A percentile compares a stretch with the other conserved stretches of the same genome.
These are phyloP conservation scores for Pachypeltis micranthus DNA, from an alignment of 1,140 invertebrate species.

Conservation along the genomic window DNA sequence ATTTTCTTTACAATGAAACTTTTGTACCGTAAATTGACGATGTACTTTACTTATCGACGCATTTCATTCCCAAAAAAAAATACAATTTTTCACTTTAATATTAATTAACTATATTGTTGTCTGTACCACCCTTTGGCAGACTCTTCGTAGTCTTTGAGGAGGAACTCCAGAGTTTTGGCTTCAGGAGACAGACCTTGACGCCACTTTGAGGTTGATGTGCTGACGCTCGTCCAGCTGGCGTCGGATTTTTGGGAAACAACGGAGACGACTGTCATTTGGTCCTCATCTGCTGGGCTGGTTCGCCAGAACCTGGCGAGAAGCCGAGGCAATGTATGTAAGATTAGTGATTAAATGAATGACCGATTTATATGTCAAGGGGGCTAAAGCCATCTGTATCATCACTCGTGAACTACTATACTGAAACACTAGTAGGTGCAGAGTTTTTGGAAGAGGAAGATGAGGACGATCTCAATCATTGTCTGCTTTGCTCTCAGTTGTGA, in stretches of 20 bases:
- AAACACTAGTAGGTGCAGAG: too few relatives aligned
- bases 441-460: too few relatives aligned
- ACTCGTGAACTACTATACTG: too few relatives aligned
- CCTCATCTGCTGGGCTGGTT: background rate
- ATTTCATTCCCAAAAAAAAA: conserved; percentile 10
- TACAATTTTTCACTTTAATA: conserved; percentile 10
- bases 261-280: background rate
- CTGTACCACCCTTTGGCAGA: background rate
- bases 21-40: too few relatives aligned
- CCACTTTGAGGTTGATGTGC: background rate
- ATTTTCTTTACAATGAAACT: too few relatives aligned
- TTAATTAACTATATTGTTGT: background rate
- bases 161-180: background rate
- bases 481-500: too few relatives aligned
- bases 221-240: background rate
- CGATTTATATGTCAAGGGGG: too few relatives aligned
- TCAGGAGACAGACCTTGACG: background rate
- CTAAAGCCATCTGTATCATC: too few relatives aligned
- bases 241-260: background rate
- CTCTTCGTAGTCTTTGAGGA: background rate
- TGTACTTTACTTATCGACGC: too few relatives aligned
- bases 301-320: background rate
- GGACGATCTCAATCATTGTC: too few relatives aligned
- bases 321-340: too few relatives aligned
- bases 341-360: too few relatives aligned